phyloP scores from a whole-genome alignment of 1,140 invertebrate genomes.

The Pectinophora gossypiella region DNA sequence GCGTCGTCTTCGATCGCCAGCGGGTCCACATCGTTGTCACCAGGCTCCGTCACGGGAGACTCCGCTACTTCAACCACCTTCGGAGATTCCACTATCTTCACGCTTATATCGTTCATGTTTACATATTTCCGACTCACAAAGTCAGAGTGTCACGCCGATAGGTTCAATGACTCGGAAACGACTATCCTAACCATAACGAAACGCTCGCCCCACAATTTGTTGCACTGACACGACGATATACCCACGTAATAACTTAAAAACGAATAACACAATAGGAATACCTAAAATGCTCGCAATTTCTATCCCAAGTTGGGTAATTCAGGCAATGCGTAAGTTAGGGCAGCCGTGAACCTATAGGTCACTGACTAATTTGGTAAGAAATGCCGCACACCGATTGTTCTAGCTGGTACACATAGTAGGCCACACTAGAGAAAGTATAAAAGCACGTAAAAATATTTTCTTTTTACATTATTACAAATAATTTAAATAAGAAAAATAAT shows the following conservation, averaged over 20 bases:
- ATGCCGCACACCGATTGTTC: conserved; percentile 14
- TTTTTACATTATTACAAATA: conserved; percentile 10
- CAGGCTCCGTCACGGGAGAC: conserved; percentile 31
- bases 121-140: conserved; percentile 67
- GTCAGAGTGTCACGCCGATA: conserved; percentile 55
- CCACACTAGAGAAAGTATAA: conserved; percentile 7
- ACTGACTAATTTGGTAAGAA: conserved; percentile 36
- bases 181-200: conserved; percentile 40
- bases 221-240: background rate
- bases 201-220: background rate
- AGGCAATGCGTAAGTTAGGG: conserved; percentile 40
- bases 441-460: conserved; percentile 13
- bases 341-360: conserved; percentile 55
- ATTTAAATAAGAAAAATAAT: conserved; percentile 41
- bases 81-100: conserved; percentile 65
- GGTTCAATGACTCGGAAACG: conserved; percentile 49
- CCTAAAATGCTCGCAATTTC: conserved; percentile 50
- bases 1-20: conserved; percentile 48
- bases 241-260: background rate
- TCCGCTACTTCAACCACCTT: conserved; percentile 40
- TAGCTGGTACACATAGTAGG: conserved; percentile 8
- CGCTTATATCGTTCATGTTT: conserved; percentile 73
- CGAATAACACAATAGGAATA: conserved; percentile 18
- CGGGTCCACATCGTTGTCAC: conserved; percentile 62
- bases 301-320: conserved; percentile 54